phyloP scores from a whole-genome alignment of 2,888 invertebrate genomes.

The Odontocolon sp. region DNA sequence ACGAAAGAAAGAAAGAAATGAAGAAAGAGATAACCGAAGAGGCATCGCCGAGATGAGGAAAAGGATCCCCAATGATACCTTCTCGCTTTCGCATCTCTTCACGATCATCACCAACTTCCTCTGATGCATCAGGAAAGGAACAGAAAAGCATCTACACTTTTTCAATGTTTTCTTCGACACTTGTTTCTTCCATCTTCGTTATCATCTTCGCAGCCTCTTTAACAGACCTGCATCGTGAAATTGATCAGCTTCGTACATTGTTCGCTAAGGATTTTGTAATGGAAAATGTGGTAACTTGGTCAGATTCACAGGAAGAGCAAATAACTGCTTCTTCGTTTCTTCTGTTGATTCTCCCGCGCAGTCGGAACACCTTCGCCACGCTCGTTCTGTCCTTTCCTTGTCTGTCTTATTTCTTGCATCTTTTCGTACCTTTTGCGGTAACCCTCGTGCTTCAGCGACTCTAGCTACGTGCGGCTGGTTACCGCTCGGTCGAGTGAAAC shows the following conservation, averaged over 20 bases:
- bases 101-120: constrained; percentile 34
- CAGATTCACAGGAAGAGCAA: too few relatives aligned
- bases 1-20: constrained; percentile 31
- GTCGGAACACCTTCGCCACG: constrained; percentile 43
- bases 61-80: constrained; percentile 65
- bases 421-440: constrained; percentile 59
- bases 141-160: constrained; percentile 45
- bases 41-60: constrained; percentile 14
- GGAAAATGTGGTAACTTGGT: too few relatives aligned
- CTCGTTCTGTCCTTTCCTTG: constrained; percentile 33
- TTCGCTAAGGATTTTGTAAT: too few relatives aligned
- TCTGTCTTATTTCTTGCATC: constrained; percentile 32
- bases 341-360: constrained; percentile 22
- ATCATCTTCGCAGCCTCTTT: constrained; percentile 33
- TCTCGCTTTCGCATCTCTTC: constrained; percentile 53
- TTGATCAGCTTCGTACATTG: background rate
- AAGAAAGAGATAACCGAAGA: constrained; percentile 2
- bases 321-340: constrained; percentile 4
- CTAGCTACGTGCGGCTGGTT: constrained; percentile 55
- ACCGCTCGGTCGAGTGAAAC: constrained; percentile 22
- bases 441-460: constrained; percentile 30
- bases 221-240: background rate
- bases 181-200: constrained; percentile 37
- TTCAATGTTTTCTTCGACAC: constrained; percentile 57
- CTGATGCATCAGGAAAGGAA: constrained; percentile 2